Percentiles rank a stretch among this genome's conserved stretches.
Evolutionary conservation across 2,113 vertebrate genomes (phyloP).

Genomic region (Oreochromis aureus): DNA sequence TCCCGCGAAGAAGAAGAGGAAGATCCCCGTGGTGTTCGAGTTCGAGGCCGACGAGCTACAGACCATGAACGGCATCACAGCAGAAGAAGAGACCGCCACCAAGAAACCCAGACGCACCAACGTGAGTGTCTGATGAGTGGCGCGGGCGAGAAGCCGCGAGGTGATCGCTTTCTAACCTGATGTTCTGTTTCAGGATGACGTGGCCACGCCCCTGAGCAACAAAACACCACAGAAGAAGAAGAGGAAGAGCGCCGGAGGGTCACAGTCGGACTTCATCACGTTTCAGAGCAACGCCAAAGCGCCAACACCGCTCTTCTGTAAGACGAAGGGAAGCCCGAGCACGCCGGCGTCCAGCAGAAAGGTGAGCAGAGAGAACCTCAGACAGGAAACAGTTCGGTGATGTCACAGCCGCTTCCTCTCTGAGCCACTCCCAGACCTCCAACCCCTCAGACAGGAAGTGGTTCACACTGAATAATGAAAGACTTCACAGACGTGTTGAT

Average conservation of each 20-base stretch:
- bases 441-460: neutral
- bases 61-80: neutral
- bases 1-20: constrained; percentile 27
- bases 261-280: constrained; percentile 65
- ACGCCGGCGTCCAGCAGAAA: constrained; percentile 45
- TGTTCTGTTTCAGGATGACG: neutral
- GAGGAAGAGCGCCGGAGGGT: neutral
- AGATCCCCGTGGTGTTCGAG: constrained; percentile 53
- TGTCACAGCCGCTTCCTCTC: neutral
- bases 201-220: neutral
- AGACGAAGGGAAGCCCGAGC: constrained; percentile 43
- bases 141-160: neutral
- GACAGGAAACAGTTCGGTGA: neutral
- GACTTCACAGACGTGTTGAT: neutral
- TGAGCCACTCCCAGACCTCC: neutral
- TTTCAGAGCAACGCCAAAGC: constrained; percentile 63
- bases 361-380: neutral
- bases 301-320: constrained; percentile 81
- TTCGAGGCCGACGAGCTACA: constrained; percentile 44
- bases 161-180: neutral
- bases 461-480: neutral
- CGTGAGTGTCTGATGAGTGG: constrained; percentile 22
- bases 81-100: neutral
- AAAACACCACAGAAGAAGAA: constrained; percentile 16
- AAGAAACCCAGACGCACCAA: neutral